phyloP scores from a whole-genome alignment of 2,113 vertebrate species.

The Bubo bubo region DNA sequence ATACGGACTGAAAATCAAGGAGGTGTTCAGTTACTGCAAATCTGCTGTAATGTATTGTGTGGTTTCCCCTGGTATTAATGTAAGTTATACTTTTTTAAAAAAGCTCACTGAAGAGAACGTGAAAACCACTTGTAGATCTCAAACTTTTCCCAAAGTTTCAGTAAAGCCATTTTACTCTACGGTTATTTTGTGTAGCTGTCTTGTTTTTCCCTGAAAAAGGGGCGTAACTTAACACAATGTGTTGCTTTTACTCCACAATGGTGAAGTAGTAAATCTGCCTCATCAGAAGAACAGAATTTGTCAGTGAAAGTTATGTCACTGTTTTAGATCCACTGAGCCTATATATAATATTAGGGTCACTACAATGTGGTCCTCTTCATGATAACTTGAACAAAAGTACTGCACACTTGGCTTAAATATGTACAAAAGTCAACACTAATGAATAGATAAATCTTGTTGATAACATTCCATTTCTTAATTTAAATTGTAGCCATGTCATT shows the following conservation, averaged over 20 bases:
- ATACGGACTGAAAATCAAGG: not conserved
- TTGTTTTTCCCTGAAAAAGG: not conserved
- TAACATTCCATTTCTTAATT: slow-evolving; percentile 27
- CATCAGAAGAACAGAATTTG: not conserved
- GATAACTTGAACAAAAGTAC: not conserved
- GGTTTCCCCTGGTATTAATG: not conserved
- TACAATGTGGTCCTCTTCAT: not conserved
- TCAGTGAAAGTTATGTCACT: not conserved
- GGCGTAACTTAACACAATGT: not conserved
- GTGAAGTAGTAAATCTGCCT: not conserved
- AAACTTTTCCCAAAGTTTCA: slow-evolving; percentile 32
- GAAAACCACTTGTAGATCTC: not conserved
- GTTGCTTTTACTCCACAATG: too few relatives aligned
- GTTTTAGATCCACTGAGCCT: slow-evolving; percentile 13
- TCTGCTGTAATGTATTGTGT: not conserved
- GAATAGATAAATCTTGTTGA: slow-evolving; percentile 20
- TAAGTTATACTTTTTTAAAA: not conserved
- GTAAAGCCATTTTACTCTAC: slow-evolving; percentile 21
- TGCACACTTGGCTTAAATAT: not conserved
- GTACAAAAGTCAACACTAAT: not conserved
- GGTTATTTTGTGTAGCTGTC: not conserved
- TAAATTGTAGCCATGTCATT: slow-evolving; percentile 31
- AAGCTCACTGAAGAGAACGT: not conserved
- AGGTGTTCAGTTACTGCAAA: not conserved
- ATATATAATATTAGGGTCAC: not conserved